These are phyloP conservation scores for Trichopoda pennipes DNA, from an alignment of 2,888 invertebrate genomes.

Conservation along the genomic window DNA sequence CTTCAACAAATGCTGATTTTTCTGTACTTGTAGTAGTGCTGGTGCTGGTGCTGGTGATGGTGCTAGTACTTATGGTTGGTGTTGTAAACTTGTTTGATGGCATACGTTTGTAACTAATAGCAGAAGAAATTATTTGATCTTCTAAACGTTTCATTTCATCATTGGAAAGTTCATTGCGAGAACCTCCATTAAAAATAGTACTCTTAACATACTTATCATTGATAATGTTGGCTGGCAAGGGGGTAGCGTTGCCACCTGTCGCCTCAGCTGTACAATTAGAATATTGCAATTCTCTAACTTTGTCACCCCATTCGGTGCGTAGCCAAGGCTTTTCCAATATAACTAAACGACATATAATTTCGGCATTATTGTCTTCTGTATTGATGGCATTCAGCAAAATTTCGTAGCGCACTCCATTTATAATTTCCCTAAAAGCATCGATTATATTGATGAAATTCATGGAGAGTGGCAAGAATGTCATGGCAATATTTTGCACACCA, in stretches of 20 bases:
- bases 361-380: slow-evolving; percentile 75
- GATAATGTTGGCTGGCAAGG: slow-evolving; percentile 69
- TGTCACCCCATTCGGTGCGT: slow-evolving; percentile 82
- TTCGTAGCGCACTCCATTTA: slow-evolving; percentile 79
- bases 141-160: slow-evolving; percentile 77
- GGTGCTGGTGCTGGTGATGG: slow-evolving; percentile 18
- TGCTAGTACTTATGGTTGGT: too few species aligned
- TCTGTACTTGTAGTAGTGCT: slow-evolving; percentile 41
- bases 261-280: slow-evolving; percentile 85
- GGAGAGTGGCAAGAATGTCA: slow-evolving; percentile 78
- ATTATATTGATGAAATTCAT: slow-evolving; percentile 79
- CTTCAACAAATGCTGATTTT: slow-evolving; percentile 29
- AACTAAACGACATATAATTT: slow-evolving; percentile 83
- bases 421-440: slow-evolving; percentile 79
- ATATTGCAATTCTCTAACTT: slow-evolving; percentile 83
- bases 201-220: slow-evolving; percentile 79
- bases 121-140: slow-evolving; percentile 75
- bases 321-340: slow-evolving; percentile 86
- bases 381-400: slow-evolving; percentile 77
- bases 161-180: slow-evolving; percentile 76
- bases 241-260: slow-evolving; percentile 67
- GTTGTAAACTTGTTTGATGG: slow-evolving; percentile 50
- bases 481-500: slow-evolving; percentile 79
- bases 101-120: slow-evolving; percentile 63
- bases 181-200: slow-evolving; percentile 77